Base-by-base conservation (phyloP, 2,797 vertebrate genomes). In the Acanthurus tractus region DNA sequence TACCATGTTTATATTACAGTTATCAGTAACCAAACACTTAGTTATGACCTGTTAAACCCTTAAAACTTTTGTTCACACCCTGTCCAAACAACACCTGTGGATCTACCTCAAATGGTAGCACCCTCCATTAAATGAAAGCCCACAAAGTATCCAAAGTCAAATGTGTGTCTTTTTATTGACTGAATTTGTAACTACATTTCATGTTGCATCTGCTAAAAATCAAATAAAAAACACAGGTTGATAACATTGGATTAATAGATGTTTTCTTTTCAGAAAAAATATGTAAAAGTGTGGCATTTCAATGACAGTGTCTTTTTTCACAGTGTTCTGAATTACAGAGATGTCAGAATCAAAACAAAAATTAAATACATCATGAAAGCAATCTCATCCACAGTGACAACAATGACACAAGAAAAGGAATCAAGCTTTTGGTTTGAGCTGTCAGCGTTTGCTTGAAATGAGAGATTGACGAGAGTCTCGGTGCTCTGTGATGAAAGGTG, bases 21-120 rank as follows among this genome's bases (percentile, higher is more conserved):
- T 71, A 58, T 49, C 36, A 52, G 38, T 10, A 13, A 57, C 36
- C 34, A 63, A 52, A 65, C 44, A 40, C 2, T 63, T 68, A 75
- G 25, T 52, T 69, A 36, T 38, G 29, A 63, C 46, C n/a, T 68
- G 57, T 67, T 18, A 29, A 74, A 74, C 20, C 58, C 7, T 56
- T 36, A n/a, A 1, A 38, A 63, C 57, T 40, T 53, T 42, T 23
- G 8, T 8, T 54, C 49, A 70, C 3, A n/a, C 11, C 15, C 58
- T 58, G 2, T 23, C 17, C 48, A 54, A 66, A 34, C 14, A 67
- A 22, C 9, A 40, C 40, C 29, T 53, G 38, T 14, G 63, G 49
- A 61, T 53, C 17, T 12, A 13, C 45, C 11, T 63, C 3, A 56
- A 57, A n/a, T 0, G 6, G 22, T 48, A 6, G 1, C 2, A 63